Evolutionary conservation across 64 coral and sea anemone genomes (phyloP).

Genomic region (Catalaphyllia jardinei): DNA sequence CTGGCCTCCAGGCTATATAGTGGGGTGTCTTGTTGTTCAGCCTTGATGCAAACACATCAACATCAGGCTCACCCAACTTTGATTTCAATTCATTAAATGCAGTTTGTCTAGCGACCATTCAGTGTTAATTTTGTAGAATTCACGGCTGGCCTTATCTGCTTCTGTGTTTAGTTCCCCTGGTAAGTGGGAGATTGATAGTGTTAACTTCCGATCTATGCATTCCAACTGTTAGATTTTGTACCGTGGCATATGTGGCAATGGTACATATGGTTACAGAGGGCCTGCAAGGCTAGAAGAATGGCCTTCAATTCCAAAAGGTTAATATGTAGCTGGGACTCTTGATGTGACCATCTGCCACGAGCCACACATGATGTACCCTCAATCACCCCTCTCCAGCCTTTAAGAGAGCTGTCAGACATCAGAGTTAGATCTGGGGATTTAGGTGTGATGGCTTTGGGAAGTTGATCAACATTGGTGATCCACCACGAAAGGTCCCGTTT

Average conservation of each 20-base stretch:
- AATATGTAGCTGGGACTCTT: slow-evolving; percentile 29
- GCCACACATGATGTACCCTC: slow-evolving; percentile 22
- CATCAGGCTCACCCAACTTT: slow-evolving; percentile 30
- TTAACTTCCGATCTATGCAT: slow-evolving; percentile 39
- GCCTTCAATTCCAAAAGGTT: slow-evolving; percentile 45
- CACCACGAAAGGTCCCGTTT: slow-evolving; percentile 39
- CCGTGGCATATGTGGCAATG: slow-evolving; percentile 48
- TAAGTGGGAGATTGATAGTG: slow-evolving; percentile 31
- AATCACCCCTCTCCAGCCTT: slow-evolving; percentile 58
- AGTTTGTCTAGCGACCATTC: slow-evolving; percentile 49
- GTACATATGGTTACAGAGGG: slow-evolving; percentile 6
- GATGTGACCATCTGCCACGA: slow-evolving; percentile 51
- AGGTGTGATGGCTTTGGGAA: slow-evolving; percentile 11
- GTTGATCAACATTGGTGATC: slow-evolving; percentile 24
- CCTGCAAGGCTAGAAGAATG: slow-evolving; percentile 35
- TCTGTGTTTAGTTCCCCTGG: slow-evolving; percentile 54
- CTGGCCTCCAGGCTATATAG: slow-evolving; percentile 52
- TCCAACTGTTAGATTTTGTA: slow-evolving; percentile 54
- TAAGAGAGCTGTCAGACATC: slow-evolving; percentile 24
- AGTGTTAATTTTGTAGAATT: slow-evolving; percentile 45
- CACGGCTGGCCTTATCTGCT: slow-evolving; percentile 43
- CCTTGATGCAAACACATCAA: slow-evolving; percentile 56
- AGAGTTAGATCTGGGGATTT: neutral
- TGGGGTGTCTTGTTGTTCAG: slow-evolving; percentile 39
- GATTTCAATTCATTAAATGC: slow-evolving; percentile 20